Base-by-base conservation (phyloP, 2,113 vertebrate genomes). In the Uropsilus gracilis region DNA sequence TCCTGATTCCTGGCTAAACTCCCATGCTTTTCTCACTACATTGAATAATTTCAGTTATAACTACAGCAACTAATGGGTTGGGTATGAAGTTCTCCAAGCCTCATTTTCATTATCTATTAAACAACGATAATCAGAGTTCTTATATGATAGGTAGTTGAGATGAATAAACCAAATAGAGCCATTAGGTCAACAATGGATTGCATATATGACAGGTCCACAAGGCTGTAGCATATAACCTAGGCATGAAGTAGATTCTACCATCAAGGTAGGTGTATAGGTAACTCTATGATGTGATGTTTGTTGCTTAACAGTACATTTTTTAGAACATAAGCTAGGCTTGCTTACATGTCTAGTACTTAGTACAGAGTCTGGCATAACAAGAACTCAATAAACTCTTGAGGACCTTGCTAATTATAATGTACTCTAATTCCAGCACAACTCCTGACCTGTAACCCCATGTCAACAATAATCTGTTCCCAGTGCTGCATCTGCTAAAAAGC, bases 71-170 rank as follows among this genome's bases (percentile, higher is more conserved):
- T 30, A 81, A 61, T 89, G 39, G 46, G 50, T 63, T 44, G 30
- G 59, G 17, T n/a, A 57, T n/a, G 28, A 90, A 76, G 34, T 39
- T 42, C 72, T n/a, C 48, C 50, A 81, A n/a, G 68, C 42, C 34
- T 66, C 34, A 7, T 78, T 82, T 93, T 96, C 42, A 77, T 81
- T 53, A 89, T 88, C 86, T 91, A 48, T 72, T 30, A 77, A 34
- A 80, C 69, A 18, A 63, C 66, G 24, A 66, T 3, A 44, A n/a
- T 75, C 89, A 57, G 77, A 64, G 46, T 63, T 72, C 44, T 63
- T n/a, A 24, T 6, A 16, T 20, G 76, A 64, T 4, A 46, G 26
- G 16, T 3, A 32, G 61, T 55, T 63, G 77, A 83, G 83, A 90
- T 73, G 77, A 94, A 66, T 50, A 61, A 57, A 37, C 10, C 39